Conservation (phyloP, 2,113 vertebrate species). For the Uria aalge region DNA sequence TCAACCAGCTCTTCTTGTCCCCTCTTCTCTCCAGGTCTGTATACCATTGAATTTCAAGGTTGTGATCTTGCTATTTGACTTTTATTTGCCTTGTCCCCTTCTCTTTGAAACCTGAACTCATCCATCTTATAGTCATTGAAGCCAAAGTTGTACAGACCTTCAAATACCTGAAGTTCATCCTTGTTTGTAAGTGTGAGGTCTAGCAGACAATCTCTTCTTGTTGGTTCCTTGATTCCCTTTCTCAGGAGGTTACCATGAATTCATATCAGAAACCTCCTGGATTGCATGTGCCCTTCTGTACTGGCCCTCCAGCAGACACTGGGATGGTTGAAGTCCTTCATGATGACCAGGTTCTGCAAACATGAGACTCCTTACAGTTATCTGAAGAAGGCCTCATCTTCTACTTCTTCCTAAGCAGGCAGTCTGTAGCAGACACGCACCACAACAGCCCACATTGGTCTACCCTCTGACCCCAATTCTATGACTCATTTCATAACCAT, state of each 20-base stretch:
- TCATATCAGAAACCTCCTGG: background rate
- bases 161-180: background rate
- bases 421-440: background rate
- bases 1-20: background rate
- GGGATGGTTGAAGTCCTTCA: background rate
- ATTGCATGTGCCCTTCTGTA: background rate
- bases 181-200: background rate
- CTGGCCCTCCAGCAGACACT: background rate
- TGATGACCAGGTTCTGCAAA: background rate
- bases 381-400: background rate
- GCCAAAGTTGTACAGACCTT: background rate
- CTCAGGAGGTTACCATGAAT: background rate
- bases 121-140: background rate
- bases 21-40: background rate
- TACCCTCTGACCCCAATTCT: background rate
- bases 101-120: background rate
- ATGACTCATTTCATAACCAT: background rate
- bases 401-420: background rate
- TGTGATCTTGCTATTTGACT: background rate
- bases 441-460: background rate
- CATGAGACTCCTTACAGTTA: background rate
- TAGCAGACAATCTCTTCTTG: background rate
- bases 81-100: background rate
- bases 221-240: background rate
- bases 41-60: background rate